phyloP scores from a whole-genome alignment of 1,140 invertebrate genomes.

The Pantala flavescens region DNA sequence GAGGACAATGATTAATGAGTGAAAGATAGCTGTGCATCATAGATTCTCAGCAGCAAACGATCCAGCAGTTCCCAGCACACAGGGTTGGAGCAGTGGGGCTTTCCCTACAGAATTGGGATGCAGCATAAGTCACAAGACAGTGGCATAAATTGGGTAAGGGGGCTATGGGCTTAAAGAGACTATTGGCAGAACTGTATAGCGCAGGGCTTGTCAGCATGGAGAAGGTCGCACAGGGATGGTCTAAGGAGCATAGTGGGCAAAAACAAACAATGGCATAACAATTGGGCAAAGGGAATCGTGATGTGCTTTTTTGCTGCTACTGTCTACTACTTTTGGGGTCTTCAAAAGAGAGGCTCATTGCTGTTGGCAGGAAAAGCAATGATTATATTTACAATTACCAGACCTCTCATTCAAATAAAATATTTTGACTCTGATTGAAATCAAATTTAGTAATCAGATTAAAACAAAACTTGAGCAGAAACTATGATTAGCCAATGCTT shows the following conservation, averaged over 20 bases:
- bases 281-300: background rate
- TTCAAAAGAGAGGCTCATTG: background rate
- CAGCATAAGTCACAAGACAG: constrained; percentile 9
- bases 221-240: constrained; percentile 15
- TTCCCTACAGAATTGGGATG: constrained; percentile 11
- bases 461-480: background rate
- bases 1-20: constrained; percentile 11
- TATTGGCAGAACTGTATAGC: constrained; percentile 16
- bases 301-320: constrained; percentile 5
- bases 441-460: background rate
- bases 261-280: background rate
- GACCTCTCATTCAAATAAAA: background rate
- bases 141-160: background rate
- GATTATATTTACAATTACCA: background rate
- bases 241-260: constrained; percentile 15
- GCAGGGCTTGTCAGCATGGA: constrained; percentile 29
- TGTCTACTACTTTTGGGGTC: constrained; percentile 1
- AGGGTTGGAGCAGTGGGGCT: background rate
- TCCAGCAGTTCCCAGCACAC: background rate
- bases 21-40: constrained; percentile 13
- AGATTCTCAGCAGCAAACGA: constrained; percentile 10
- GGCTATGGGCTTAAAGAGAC: background rate
- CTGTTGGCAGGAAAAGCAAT: background rate
- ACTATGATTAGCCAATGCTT: background rate
- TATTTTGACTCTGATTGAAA: background rate